These are phyloP conservation scores for Drosophila kuntzei DNA, from an alignment of 2,888 invertebrate species.

Conservation along the genomic window DNA sequence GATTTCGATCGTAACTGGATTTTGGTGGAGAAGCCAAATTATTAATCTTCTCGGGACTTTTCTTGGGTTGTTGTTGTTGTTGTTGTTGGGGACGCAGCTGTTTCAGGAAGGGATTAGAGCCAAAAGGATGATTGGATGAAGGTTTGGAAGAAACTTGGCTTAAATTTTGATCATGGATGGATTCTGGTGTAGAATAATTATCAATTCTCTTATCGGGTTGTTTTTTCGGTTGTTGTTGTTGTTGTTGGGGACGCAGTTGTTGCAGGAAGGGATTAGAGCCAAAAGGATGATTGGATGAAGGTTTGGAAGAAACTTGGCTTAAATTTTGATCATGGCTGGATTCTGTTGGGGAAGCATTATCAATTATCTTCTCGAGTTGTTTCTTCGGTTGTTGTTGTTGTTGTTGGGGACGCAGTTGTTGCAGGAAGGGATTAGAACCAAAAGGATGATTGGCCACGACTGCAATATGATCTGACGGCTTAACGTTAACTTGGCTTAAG, in stretches of 20 bases:
- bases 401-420: conserved; percentile 14
- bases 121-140: conserved; percentile 22
- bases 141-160: not conserved
- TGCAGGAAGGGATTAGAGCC: conserved; percentile 62
- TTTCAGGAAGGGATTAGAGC: conserved; percentile 62
- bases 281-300: conserved; percentile 21
- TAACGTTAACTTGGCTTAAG: not conserved
- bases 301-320: not conserved
- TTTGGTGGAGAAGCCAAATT: conserved; percentile 18
- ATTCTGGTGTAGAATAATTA: conserved; percentile 13
- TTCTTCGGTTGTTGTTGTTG: not conserved
- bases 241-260: conserved; percentile 8
- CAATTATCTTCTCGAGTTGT: conserved; percentile 1
- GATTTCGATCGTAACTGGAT: conserved; percentile 48
- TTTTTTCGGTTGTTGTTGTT: not conserved
- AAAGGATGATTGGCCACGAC: conserved; percentile 31
- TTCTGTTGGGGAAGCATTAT: conserved; percentile 13
- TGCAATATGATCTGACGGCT: no score
- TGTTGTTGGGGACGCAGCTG: conserved; percentile 11
- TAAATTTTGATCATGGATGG: not conserved
- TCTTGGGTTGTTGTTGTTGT: conserved; percentile 1
- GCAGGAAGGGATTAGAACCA: conserved; percentile 60
- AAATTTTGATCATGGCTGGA: not conserved
- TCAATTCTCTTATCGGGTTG: conserved; percentile 1
- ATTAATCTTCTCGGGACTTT: not conserved